Evolutionary conservation across 1,140 invertebrate genomes (phyloP).

Genomic region (Schlechtendalia chinensis): DNA sequence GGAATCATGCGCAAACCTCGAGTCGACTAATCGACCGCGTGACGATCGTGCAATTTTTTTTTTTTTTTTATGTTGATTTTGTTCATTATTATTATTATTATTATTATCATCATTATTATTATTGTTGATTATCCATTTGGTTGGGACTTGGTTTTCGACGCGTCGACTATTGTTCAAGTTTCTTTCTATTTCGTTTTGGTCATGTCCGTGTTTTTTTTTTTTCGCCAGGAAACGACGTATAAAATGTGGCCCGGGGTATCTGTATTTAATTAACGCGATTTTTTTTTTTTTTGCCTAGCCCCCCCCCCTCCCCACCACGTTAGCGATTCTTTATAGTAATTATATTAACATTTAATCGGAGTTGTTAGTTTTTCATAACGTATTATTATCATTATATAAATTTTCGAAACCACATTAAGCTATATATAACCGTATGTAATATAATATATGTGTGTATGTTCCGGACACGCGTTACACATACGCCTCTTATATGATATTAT

Average conservation of each 20-base stretch:
- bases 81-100: not conserved
- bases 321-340: constrained; percentile 20
- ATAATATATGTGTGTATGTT: constrained; percentile 39
- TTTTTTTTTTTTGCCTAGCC: constrained; percentile 6
- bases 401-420: constrained; percentile 29
- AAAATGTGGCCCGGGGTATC: constrained; percentile 30
- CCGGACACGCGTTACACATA: constrained; percentile 16
- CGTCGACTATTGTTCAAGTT: constrained; percentile 18
- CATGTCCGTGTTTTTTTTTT: too few species aligned
- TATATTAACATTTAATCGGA: constrained; percentile 34
- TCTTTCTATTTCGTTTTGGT: not conserved
- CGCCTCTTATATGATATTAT: not conserved
- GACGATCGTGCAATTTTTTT: not conserved
- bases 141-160: not conserved
- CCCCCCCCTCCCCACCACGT: too few species aligned
- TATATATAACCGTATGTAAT: constrained; percentile 8
- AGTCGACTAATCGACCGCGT: not conserved
- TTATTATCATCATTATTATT: not conserved
- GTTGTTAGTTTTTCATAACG: not conserved
- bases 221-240: not conserved
- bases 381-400: not conserved
- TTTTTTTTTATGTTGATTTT: not conserved
- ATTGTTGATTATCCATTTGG: not conserved
- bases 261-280: constrained; percentile 17
- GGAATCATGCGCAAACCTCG: not conserved